A percentile compares a stretch with the other conserved stretches of the same genome.
Evolutionary conservation across 2,113 vertebrate species (phyloP).

Genomic region (Plecturocebus donacophilus): DNA sequence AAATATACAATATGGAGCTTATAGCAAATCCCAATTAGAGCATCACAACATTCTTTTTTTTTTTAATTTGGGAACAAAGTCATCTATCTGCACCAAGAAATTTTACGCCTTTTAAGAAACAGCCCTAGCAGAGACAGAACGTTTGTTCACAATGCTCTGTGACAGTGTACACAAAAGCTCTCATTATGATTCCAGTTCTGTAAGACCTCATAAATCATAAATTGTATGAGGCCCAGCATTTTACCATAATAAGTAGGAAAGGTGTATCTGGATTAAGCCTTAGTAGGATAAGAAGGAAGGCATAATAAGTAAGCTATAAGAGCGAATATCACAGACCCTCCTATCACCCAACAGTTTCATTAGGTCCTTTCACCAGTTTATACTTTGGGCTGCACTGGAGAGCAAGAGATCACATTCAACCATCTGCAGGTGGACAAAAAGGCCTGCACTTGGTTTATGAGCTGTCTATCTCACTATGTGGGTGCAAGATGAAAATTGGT

Average conservation of each 20-base stretch:
- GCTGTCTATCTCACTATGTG: neutral
- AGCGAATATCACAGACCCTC: neutral
- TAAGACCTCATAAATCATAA: neutral
- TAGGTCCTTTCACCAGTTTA: neutral
- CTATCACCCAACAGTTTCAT: neutral
- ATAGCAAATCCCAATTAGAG: neutral
- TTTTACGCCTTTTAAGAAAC: neutral
- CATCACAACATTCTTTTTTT: neutral
- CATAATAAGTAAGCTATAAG: neutral
- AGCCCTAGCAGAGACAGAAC: neutral
- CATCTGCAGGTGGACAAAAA: neutral
- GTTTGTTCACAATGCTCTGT: neutral
- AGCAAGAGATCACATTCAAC: neutral
- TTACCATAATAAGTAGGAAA: neutral
- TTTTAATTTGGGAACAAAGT: neutral
- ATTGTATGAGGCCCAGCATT: neutral
- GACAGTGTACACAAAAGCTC: neutral
- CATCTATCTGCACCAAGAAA: neutral
- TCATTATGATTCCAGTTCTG: neutral
- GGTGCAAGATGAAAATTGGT: neutral
- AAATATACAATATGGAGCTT: neutral
- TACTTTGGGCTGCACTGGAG: rapidly evolving
- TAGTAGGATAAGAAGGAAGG: neutral
- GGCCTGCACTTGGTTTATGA: no score
- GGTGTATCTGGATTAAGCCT: neutral